Conservation (phyloP, 2,888 invertebrate species). For the Callosobruchus maculatus region DNA sequence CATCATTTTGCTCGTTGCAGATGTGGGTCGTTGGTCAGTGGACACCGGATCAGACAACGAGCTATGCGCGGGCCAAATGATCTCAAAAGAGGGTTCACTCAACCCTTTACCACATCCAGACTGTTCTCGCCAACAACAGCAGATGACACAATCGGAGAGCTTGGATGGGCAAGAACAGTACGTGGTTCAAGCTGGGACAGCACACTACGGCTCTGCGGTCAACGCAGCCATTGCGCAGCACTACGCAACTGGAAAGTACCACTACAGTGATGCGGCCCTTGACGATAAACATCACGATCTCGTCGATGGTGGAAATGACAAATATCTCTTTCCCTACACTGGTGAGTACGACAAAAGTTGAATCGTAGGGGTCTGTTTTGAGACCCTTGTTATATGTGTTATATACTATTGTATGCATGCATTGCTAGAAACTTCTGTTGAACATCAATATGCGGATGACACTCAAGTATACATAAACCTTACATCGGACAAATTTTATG, state of each 20-base stretch:
- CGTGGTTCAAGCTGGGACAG: constrained; percentile 33
- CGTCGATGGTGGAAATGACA: constrained; percentile 56
- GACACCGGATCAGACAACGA: constrained; percentile 77
- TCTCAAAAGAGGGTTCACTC: constrained; percentile 50
- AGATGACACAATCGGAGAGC: constrained; percentile 48
- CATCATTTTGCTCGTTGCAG: constrained; percentile 33
- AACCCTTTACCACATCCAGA: constrained; percentile 76
- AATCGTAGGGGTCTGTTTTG: too few species aligned
- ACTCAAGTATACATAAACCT: too few species aligned
- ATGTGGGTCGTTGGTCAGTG: constrained; percentile 70
- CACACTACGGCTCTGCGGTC: constrained; percentile 41
- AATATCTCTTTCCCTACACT: constrained; percentile 82
- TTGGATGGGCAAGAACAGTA: constrained; percentile 36
- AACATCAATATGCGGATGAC: too few species aligned
- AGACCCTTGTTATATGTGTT: too few species aligned
- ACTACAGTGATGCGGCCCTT: constrained; percentile 65
- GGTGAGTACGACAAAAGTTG: constrained; percentile 51
- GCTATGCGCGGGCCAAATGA: constrained; percentile 51
- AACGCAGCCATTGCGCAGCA: constrained; percentile 33
- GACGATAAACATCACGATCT: constrained; percentile 63
- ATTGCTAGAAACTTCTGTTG: too few species aligned
- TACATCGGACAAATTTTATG: too few species aligned
- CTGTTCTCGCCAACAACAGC: constrained; percentile 59
- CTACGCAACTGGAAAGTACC: constrained; percentile 47
- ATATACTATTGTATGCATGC: too few species aligned